A percentile compares a stretch with the other conserved stretches of the same genome.
Conservation (phyloP, 2,888 invertebrate genomes). For the Cephonodes hylas region DNA sequence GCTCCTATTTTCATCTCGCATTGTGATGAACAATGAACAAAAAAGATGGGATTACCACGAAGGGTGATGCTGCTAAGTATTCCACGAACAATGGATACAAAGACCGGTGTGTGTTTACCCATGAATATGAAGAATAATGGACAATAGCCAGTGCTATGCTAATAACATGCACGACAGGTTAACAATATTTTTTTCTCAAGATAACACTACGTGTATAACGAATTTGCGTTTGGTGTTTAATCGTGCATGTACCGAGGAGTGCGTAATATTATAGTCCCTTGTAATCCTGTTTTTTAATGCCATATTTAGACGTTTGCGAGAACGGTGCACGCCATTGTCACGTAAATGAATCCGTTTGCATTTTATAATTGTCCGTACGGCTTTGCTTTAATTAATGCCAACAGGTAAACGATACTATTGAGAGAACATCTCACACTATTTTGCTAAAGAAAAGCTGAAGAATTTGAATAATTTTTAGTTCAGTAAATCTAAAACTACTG, state of each 20-base stretch:
- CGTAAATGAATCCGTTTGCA: constrained; percentile 67
- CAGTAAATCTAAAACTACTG: too few species aligned
- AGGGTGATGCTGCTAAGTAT: constrained; percentile 79
- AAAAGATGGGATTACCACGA: constrained; percentile 66
- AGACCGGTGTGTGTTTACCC: constrained; percentile 78
- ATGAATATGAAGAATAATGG: constrained; percentile 74
- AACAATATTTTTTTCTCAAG: constrained; percentile 70
- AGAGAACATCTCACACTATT: not conserved
- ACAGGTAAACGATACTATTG: constrained; percentile 18
- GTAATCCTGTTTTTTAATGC: constrained; percentile 70
- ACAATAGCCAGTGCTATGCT: constrained; percentile 72
- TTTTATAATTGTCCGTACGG: constrained; percentile 33
- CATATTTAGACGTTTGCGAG: constrained; percentile 71
- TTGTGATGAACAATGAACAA: constrained; percentile 58
- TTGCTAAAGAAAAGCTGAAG: not conserved
- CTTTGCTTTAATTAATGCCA: constrained; percentile 8
- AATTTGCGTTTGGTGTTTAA: constrained; percentile 79
- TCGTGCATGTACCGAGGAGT: constrained; percentile 69
- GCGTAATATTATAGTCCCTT: constrained; percentile 36
- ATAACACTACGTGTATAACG: constrained; percentile 78
- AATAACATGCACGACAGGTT: constrained; percentile 76
- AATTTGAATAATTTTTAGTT: too few species aligned
- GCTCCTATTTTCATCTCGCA: constrained; percentile 46
- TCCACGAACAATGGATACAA: constrained; percentile 71
- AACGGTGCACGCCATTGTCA: constrained; percentile 60